Conservation (phyloP, 2,113 vertebrate species). For the Oncorhynchus masou region DNA sequence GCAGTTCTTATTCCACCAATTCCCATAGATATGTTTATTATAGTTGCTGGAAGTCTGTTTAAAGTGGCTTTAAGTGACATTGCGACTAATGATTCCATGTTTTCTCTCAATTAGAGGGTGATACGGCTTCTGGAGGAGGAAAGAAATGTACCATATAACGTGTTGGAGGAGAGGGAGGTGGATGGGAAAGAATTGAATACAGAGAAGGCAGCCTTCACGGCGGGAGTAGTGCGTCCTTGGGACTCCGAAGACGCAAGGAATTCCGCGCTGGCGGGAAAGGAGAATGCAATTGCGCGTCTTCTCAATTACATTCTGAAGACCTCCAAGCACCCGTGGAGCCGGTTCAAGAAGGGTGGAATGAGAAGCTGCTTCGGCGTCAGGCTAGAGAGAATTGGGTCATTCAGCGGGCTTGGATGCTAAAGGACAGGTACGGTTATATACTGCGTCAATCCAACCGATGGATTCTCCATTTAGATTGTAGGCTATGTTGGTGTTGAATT, state of each 20-base stretch:
- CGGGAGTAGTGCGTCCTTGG: slow-evolving; percentile 32
- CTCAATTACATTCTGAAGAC: slow-evolving; percentile 68
- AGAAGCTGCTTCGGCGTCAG: slow-evolving; percentile 79
- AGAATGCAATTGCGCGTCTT: slow-evolving; percentile 51
- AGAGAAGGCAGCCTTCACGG: slow-evolving; percentile 28
- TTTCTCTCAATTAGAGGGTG: slow-evolving; percentile 53
- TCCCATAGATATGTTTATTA: neutral
- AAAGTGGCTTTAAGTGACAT: neutral
- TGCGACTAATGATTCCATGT: neutral
- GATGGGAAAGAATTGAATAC: slow-evolving; percentile 28
- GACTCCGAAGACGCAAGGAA: slow-evolving; percentile 29
- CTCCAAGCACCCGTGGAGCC: slow-evolving; percentile 72
- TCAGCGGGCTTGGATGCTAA: slow-evolving; percentile 79
- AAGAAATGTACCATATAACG: slow-evolving; percentile 38
- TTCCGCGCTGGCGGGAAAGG: slow-evolving; percentile 41
- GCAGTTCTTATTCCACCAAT: neutral
- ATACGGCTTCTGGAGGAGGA: slow-evolving; percentile 64
- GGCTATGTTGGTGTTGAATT: too few species aligned
- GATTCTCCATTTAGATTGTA: neutral
- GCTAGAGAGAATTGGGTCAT: slow-evolving; percentile 76
- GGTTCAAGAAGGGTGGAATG: slow-evolving; percentile 72
- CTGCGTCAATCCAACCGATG: neutral
- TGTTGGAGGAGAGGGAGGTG: slow-evolving; percentile 40
- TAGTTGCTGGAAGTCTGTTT: neutral
- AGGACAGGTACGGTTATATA: neutral